Evolutionary conservation across 2,888 invertebrate species (phyloP).

Genomic region (Drosophila borborema): DNA sequence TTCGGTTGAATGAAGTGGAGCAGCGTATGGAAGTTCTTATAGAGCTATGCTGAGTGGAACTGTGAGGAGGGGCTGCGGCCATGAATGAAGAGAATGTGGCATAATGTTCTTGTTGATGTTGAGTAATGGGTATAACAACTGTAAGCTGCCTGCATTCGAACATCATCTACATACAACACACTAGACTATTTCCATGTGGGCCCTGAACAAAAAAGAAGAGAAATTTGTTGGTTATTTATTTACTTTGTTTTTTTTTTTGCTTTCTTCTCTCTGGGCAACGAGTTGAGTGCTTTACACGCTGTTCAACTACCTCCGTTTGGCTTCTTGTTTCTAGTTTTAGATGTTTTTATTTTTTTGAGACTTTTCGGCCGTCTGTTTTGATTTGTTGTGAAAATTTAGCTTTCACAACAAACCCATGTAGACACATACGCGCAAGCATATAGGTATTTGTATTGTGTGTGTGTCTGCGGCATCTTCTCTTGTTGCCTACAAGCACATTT

Average conservation of each 20-base stretch:
- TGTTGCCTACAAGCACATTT: slow-evolving; percentile 62
- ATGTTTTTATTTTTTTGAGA: slow-evolving; percentile 43
- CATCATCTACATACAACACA: slow-evolving; percentile 32
- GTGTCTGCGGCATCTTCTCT: slow-evolving; percentile 39
- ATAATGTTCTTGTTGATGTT: slow-evolving; percentile 79
- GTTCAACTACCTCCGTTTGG: slow-evolving; percentile 37
- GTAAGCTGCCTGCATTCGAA: slow-evolving; percentile 71
- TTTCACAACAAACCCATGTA: slow-evolving; percentile 70
- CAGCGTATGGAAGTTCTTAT: slow-evolving; percentile 57
- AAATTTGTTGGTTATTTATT: slow-evolving; percentile 71
- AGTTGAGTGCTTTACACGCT: slow-evolving; percentile 47
- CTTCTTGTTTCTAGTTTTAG: slow-evolving; percentile 44
- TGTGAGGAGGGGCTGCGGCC: slow-evolving; percentile 27
- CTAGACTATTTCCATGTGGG: slow-evolving; percentile 52
- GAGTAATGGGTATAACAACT: slow-evolving; percentile 79
- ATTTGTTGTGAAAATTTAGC: slow-evolving; percentile 78
- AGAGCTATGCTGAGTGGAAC: not conserved
- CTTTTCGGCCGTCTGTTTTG: slow-evolving; percentile 68
- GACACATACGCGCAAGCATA: slow-evolving; percentile 13
- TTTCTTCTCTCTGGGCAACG: slow-evolving; percentile 38
- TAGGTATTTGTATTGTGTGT: slow-evolving; percentile 4
- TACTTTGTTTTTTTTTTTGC: slow-evolving; percentile 24
- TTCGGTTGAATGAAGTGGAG: slow-evolving; percentile 76
- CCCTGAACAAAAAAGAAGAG: slow-evolving; percentile 64
- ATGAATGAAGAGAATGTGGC: slow-evolving; percentile 68